Percentiles rank a stretch among this genome's conserved stretches.
Conservation (phyloP, 2,113 vertebrate genomes). For the Pachycephala philippinensis region DNA sequence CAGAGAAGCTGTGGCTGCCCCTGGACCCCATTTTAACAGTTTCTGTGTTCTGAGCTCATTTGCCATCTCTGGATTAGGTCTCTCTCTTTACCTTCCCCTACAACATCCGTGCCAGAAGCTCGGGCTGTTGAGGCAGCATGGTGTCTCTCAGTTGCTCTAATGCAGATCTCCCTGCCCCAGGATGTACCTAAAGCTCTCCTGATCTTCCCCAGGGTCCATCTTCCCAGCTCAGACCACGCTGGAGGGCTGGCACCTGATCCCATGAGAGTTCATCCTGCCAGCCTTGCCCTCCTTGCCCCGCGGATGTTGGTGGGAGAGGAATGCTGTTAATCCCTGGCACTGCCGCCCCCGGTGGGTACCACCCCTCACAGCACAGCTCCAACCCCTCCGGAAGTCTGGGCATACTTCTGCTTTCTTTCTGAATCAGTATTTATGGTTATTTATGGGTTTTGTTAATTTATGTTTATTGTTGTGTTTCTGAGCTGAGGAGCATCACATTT, state of each 20-base stretch:
- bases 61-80: background rate
- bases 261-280: background rate
- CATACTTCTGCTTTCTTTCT: background rate
- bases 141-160: accelerated
- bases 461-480: accelerated
- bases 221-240: background rate
- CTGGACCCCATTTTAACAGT: background rate
- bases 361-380: background rate
- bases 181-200: background rate
- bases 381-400: accelerated
- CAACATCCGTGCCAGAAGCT: background rate
- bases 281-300: background rate
- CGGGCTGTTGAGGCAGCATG: accelerated
- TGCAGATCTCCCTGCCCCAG: background rate
- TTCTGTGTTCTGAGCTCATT: background rate
- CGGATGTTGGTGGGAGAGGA: background rate
- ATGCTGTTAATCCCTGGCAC: background rate
- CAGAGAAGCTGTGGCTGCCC: background rate
- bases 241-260: background rate
- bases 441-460: accelerated
- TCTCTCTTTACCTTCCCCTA: background rate
- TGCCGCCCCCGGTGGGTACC: accelerated
- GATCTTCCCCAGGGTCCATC: background rate
- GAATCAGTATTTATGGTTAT: accelerated
- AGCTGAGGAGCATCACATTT: accelerated